Evolutionary conservation across 2,113 vertebrate species (phyloP).

Genomic region (Pygoscelis adeliae): DNA sequence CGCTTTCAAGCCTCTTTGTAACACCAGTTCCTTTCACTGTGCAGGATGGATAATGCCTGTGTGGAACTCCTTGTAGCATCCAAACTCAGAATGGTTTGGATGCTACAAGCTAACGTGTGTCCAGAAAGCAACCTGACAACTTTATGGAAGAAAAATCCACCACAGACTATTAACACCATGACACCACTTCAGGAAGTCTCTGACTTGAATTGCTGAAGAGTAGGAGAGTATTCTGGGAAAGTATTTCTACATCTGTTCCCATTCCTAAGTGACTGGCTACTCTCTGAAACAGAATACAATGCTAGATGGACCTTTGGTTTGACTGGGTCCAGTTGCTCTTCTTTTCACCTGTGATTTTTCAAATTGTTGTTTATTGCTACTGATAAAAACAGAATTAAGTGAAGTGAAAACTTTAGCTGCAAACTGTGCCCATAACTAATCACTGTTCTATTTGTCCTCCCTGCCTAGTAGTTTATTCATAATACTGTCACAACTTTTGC

Average conservation of each 20-base stretch:
- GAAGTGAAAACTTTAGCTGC: neutral
- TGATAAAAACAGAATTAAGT: neutral
- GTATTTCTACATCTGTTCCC: neutral
- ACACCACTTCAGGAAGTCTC: neutral
- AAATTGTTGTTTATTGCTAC: neutral
- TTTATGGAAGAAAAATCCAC: neutral
- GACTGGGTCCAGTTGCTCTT: neutral
- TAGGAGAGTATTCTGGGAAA: neutral
- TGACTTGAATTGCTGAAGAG: neutral
- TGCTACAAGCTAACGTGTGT: fast-evolving
- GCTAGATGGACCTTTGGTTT: neutral
- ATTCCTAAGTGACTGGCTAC: neutral
- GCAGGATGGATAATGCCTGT: fast-evolving
- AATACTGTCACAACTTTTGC: neutral
- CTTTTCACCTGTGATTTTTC: neutral
- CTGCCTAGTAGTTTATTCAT: neutral
- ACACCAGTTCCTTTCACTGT: neutral
- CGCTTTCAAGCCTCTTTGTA: neutral
- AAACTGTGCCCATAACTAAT: neutral
- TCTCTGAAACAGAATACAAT: neutral
- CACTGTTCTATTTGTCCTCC: neutral
- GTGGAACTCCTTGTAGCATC: neutral
- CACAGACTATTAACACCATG: neutral
- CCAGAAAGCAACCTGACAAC: neutral
- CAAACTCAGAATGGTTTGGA: neutral